Evolutionary conservation across 2,888 invertebrate genomes (phyloP).

Genomic region (Polydrusus cervinus): DNA sequence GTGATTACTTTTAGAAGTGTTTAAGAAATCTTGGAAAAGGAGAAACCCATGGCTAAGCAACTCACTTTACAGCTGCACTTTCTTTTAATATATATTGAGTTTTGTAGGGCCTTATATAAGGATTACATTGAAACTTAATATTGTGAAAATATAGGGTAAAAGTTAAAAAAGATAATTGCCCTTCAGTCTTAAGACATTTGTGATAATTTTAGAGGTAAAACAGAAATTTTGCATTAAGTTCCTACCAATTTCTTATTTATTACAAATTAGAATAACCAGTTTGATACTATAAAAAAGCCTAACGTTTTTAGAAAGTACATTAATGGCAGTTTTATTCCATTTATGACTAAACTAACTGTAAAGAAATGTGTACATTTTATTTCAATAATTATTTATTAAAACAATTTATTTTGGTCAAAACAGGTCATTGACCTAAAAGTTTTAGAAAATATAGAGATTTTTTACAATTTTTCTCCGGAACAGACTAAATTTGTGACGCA

Average conservation of each 20-base stretch:
- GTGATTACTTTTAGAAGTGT: no score
- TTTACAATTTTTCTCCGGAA: conserved; percentile 23
- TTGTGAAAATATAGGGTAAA: no score
- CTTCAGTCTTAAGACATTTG: no score
- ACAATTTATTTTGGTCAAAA: background rate
- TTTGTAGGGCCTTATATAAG: no score
- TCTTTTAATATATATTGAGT: no score
- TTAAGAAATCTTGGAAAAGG: no score
- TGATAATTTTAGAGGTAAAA: background rate
- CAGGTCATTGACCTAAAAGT: conserved; percentile 7
- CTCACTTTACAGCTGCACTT: no score
- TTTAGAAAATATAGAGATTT: conserved; percentile 10
- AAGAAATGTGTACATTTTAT: conserved; percentile 23
- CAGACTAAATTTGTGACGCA: conserved; percentile 36
- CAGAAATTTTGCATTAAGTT: no score
- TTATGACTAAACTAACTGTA: conserved; percentile 38
- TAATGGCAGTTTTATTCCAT: conserved; percentile 14
- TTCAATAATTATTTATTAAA: background rate
- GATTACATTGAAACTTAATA: no score
- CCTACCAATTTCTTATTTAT: background rate
- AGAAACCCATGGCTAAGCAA: no score
- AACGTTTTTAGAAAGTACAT: conserved; percentile 45
- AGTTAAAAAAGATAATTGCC: no score
- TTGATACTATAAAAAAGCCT: conserved; percentile 11
- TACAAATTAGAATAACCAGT: conserved; percentile 10